Conservation (phyloP, 2,797 vertebrate genomes). For the Streptopelia turtur region DNA sequence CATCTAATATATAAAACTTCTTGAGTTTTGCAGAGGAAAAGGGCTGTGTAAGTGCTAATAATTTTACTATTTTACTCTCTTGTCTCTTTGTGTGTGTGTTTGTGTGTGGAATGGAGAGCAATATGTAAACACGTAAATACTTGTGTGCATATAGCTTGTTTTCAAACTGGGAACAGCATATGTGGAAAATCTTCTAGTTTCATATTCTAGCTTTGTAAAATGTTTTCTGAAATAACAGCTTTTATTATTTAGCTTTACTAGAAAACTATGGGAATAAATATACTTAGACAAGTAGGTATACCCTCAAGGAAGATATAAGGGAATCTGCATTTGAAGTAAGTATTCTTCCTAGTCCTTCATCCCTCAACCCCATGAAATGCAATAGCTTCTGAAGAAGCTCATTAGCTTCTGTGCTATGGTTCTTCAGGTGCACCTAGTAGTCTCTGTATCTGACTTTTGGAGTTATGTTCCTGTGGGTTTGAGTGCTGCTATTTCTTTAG, state of each 20-base stretch:
- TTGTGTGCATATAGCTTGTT: background rate
- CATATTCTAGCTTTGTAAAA: background rate
- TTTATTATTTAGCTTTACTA: background rate
- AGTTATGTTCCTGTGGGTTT: background rate
- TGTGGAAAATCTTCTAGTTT: background rate
- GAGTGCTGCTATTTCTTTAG: background rate
- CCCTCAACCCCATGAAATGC: background rate
- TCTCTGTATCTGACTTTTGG: background rate
- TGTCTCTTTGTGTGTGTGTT: rapidly evolving
- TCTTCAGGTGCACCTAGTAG: background rate
- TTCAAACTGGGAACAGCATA: background rate
- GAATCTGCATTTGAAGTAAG: background rate
- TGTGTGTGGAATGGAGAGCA: background rate
- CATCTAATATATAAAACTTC: background rate
- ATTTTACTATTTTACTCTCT: background rate
- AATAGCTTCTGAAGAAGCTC: background rate
- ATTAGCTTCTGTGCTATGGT: background rate
- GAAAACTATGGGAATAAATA: background rate
- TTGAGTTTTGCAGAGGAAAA: background rate
- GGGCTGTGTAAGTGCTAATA: background rate
- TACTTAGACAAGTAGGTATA: background rate
- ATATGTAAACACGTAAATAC: background rate
- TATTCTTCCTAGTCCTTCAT: background rate
- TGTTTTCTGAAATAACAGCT: background rate
- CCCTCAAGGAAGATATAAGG: background rate